A percentile compares a stretch with the other conserved stretches of the same genome.
Evolutionary conservation across 2,888 invertebrate genomes (phyloP).

Genomic region (Cataglyphis albicans): DNA sequence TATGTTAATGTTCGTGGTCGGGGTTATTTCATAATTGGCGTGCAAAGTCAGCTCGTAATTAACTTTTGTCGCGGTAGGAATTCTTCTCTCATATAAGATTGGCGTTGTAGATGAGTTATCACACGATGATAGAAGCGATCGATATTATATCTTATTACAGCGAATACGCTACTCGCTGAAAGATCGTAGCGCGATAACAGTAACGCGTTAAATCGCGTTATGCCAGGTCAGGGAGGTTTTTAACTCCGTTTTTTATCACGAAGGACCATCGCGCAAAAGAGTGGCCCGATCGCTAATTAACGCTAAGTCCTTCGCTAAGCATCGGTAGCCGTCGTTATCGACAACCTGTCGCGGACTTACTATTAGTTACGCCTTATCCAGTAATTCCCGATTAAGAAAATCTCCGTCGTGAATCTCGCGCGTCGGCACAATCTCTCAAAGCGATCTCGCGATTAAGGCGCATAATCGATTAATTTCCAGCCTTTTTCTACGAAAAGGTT

Average conservation of each 20-base stretch:
- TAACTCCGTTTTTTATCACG: slow-evolving; percentile 44
- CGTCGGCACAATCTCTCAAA: slow-evolving; percentile 57
- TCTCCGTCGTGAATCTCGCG: slow-evolving; percentile 59
- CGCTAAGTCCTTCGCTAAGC: slow-evolving; percentile 64
- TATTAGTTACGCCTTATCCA: slow-evolving; percentile 75
- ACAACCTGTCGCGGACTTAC: slow-evolving; percentile 63
- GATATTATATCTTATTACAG: background rate
- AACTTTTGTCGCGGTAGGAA: slow-evolving; percentile 44
- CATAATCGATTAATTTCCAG: slow-evolving; percentile 48
- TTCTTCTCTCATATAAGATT: background rate
- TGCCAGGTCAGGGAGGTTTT: slow-evolving; percentile 2
- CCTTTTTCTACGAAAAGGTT: slow-evolving; percentile 20
- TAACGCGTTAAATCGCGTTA: slow-evolving; percentile 11
- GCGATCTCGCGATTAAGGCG: slow-evolving; percentile 42
- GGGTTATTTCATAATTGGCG: slow-evolving; percentile 39
- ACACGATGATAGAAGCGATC: background rate
- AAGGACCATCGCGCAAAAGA: slow-evolving; percentile 52
- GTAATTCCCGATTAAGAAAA: slow-evolving; percentile 67
- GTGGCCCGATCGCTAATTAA: slow-evolving; percentile 62
- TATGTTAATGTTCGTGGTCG: slow-evolving; percentile 35
- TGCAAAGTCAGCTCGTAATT: slow-evolving; percentile 39
- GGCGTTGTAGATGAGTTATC: background rate
- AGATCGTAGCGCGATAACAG: slow-evolving; percentile 11
- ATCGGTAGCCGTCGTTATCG: slow-evolving; percentile 66
- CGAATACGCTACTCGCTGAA: background rate